Conservation (phyloP, 2,888 invertebrate species). For the Micropterix aruncella region DNA sequence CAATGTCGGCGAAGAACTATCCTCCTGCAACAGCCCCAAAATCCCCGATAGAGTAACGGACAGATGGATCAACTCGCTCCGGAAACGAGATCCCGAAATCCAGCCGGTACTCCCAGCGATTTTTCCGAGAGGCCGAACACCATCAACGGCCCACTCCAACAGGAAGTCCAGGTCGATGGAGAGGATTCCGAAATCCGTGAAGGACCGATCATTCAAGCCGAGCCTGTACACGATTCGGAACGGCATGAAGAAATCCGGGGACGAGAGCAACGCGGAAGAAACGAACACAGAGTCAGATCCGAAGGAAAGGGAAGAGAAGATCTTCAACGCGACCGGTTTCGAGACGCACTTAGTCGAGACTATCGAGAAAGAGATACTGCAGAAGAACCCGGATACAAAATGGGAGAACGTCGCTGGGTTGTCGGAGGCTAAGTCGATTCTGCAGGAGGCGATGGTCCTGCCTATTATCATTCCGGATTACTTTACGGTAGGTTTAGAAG, state of each 20-base stretch:
- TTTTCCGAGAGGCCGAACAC: constrained; percentile 22
- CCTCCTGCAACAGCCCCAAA: constrained; percentile 20
- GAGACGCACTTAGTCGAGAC: constrained; percentile 68
- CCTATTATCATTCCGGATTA: constrained; percentile 81
- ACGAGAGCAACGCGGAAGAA: constrained; percentile 26
- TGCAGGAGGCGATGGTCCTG: constrained; percentile 77
- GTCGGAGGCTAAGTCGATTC: constrained; percentile 58
- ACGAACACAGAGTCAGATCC: constrained; percentile 25
- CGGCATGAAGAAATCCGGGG: constrained; percentile 21
- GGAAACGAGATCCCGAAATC: constrained; percentile 49
- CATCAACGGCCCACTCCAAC: constrained; percentile 22
- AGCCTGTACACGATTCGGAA: constrained; percentile 26
- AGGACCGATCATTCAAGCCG: constrained; percentile 18
- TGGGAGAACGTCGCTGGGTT: constrained; percentile 68
- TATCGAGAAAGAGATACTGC: constrained; percentile 71
- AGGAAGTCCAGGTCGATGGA: constrained; percentile 34
- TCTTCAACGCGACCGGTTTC: constrained; percentile 56
- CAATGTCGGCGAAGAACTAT: constrained; percentile 16
- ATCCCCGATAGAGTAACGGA: constrained; percentile 37
- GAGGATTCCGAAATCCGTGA: constrained; percentile 20
- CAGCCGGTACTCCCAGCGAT: constrained; percentile 52
- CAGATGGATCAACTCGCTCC: constrained; percentile 54
- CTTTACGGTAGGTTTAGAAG: constrained; percentile 60
- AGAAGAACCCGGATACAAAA: constrained; percentile 67
- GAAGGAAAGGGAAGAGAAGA: constrained; percentile 29